Conservation (phyloP, 2,888 invertebrate species). For the Megalurothrips usitatus region DNA sequence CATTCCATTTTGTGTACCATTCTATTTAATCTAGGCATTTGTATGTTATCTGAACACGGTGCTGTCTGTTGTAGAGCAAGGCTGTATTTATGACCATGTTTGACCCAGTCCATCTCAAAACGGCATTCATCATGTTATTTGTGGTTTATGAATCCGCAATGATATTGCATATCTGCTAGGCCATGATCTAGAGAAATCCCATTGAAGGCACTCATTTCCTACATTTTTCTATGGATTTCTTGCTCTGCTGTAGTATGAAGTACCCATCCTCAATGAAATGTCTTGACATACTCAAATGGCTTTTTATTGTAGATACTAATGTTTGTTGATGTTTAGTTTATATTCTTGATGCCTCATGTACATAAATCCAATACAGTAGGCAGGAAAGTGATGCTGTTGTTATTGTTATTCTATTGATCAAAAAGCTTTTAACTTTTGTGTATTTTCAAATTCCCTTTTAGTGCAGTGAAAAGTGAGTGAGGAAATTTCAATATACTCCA, state of each 20-base stretch:
- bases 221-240: too few relatives aligned
- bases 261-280: too few relatives aligned
- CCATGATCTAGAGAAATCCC: too few relatives aligned
- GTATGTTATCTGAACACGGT: background rate
- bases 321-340: constrained; percentile 15
- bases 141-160: too few relatives aligned
- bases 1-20: constrained; percentile 22
- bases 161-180: too few relatives aligned
- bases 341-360: background rate
- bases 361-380: too few relatives aligned
- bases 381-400: background rate
- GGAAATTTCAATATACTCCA: background rate
- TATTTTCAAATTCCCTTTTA: background rate
- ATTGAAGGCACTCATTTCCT: too few relatives aligned
- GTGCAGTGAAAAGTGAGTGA: background rate
- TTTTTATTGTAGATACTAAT: constrained; percentile 5
- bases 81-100: background rate
- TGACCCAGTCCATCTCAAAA: too few relatives aligned
- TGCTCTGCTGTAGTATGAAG: too few relatives aligned
- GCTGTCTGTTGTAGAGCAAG: background rate
- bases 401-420: background rate
- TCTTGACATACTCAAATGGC: too few relatives aligned
- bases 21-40: background rate
- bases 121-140: too few relatives aligned
- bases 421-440: background rate